Base-by-base conservation (phyloP, 2,888 invertebrate species). In the Clanis bilineata region DNA sequence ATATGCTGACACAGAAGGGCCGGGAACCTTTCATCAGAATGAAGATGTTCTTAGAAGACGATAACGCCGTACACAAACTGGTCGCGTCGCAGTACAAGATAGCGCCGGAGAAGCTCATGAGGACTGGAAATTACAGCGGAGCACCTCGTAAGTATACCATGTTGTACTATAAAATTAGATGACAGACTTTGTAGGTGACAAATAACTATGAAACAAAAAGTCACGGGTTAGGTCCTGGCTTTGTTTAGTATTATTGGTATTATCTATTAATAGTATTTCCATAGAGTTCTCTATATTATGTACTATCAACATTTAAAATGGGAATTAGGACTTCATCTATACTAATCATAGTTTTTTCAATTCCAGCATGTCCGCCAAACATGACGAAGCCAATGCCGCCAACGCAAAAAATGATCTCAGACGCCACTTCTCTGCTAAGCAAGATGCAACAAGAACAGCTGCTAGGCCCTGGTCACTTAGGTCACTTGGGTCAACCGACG, bases 21-120 rank as follows among this genome's bases (percentile, higher is more conserved):
- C 94, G 98, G 25, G 98, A 99, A 80, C 99, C 98, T 0, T 99
- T 98, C 90, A 98, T 99, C 66, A 94, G 98, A 63, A 99, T 99
- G 98, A 98, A 98, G 86, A 97, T 98, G 96, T 99, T 99, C 89
- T 93, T 99, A 69, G 98, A 98, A 87, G 98, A 98, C 77, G 98
- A 98, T 70, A 97, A 98, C 77, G 98, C 98, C 10, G 98, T 98
- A 1, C 98, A 98, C 86, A 98, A 98, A 81, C 90, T 98, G 69
- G 98, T 98, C 23, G 98, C 99, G 65, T 98, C 98, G 66, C 99
- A 99, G 89, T 99, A 99, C 91, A 98, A 98, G 93, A 98, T 99
- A 63, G 98, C 98, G 0, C 98, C 98, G 7, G 99, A 99, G 88
- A 98, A 98, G 86, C 93, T 98, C 61, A 98, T 98, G 98, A 94